phyloP scores from a whole-genome alignment of 2,888 invertebrate genomes.

The Leucophenga montana region DNA sequence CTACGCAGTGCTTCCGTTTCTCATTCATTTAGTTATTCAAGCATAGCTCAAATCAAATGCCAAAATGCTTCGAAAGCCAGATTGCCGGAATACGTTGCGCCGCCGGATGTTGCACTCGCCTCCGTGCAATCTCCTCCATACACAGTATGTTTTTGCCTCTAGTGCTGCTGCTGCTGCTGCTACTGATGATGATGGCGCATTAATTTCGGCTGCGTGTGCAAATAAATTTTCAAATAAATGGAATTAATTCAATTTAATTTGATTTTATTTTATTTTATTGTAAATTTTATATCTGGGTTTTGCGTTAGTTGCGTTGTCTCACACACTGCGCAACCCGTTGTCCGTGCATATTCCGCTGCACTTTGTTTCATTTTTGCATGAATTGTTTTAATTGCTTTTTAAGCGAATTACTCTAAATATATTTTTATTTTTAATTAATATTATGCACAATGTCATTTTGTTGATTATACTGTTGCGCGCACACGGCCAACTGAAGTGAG shows the following conservation, averaged over 20 bases:
- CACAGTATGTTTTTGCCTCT: conserved; percentile 27
- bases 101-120: conserved; percentile 45
- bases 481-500: background rate
- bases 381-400: conserved; percentile 27
- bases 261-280: conserved; percentile 44
- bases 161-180: conserved; percentile 18
- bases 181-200: conserved; percentile 60
- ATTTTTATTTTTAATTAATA: conserved; percentile 23
- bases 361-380: conserved; percentile 3
- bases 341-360: background rate
- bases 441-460: conserved; percentile 2
- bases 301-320: conserved; percentile 13
- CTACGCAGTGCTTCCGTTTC: conserved; percentile 34
- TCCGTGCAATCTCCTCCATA: conserved; percentile 44
- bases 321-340: background rate
- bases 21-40: conserved; percentile 56
- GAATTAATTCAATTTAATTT: conserved; percentile 64
- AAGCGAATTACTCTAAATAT: conserved; percentile 4
- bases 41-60: conserved; percentile 39
- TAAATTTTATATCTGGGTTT: conserved; percentile 28
- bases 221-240: conserved; percentile 66
- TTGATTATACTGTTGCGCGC: background rate
- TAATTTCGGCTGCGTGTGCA: conserved; percentile 69
- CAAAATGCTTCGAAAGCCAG: conserved; percentile 5
- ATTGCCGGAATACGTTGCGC: conserved; percentile 30